Base-by-base conservation (phyloP, 2,888 invertebrate genomes). In the Penaeus monodon region DNA sequence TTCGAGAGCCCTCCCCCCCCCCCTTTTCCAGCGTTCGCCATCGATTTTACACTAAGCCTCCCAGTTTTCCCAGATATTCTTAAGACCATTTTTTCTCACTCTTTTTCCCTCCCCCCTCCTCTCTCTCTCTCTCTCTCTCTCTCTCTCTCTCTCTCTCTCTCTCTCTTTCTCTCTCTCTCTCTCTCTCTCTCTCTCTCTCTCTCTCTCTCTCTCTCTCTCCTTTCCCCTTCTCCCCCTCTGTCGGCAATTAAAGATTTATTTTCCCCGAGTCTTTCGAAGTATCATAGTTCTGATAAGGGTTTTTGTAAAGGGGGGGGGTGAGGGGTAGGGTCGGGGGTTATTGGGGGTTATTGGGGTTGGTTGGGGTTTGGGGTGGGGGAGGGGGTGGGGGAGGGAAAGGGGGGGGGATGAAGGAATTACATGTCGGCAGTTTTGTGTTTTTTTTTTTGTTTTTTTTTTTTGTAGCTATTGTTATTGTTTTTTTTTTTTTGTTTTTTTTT, bases 31-130 rank as follows among this genome's bases (percentile, higher is more conserved):
- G 64, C 49, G 74, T 76, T 65, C 57, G 33, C 84, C 78, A 84
- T 84, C 84, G 84, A 84, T 84, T 84, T 84, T 84, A 66, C 78
- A 78, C 29, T 77, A 76, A 78, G 84, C 78, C 77, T 57, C 24
- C 70, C 70, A 78, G 76, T 84, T 78, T 84, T 84, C 84, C 65
- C 49, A 20, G 84, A 70, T 84, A 78, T 84, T 84, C 74, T 74
- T 73, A 65, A 76, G 77, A 77, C 68, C 24, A 68, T 68, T 29
- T 29, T 68, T 68, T 20, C 29, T 29, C 20, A 12, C 70, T 68
- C 70, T 29, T 29, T 29, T 68, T 29, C 17, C 20, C 20, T 68
- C 20, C 10, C 68, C 68, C 29, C 68, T 17, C 68, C 10, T 7
- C 68, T 10, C 68, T 68, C 29, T 17, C 68, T 68, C 17, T 68